phyloP scores from a whole-genome alignment of 2,797 vertebrate genomes.

The Phoebastria nigripes region DNA sequence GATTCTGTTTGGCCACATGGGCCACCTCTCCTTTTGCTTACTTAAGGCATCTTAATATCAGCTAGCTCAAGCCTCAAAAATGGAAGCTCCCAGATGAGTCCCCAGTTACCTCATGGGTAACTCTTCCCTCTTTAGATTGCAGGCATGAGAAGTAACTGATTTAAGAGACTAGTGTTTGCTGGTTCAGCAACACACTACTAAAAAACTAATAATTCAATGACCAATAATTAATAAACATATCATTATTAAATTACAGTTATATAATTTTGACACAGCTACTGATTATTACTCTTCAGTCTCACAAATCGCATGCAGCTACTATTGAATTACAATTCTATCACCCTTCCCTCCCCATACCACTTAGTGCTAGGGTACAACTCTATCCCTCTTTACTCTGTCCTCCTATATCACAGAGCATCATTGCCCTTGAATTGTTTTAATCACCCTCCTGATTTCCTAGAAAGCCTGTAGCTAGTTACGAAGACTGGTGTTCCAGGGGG shows the following conservation, averaged over 20 bases:
- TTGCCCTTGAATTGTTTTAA: background rate
- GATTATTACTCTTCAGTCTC: background rate
- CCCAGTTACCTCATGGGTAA: background rate
- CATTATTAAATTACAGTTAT: background rate
- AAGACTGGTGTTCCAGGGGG: background rate
- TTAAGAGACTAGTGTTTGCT: background rate
- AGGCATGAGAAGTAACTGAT: background rate
- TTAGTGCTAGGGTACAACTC: background rate
- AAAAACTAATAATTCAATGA: background rate
- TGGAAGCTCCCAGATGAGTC: background rate
- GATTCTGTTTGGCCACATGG: background rate
- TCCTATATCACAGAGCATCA: background rate
- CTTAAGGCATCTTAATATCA: background rate
- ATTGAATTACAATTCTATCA: background rate
- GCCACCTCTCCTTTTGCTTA: background rate
- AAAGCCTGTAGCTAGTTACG: background rate
- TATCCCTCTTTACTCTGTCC: background rate
- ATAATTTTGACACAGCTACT: background rate
- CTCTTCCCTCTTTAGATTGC: background rate
- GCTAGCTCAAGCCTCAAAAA: background rate
- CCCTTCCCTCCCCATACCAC: background rate
- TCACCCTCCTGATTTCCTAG: background rate
- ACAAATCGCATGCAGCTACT: background rate
- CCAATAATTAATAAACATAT: background rate
- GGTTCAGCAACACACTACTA: background rate